Conservation (phyloP, 2,888 invertebrate genomes). For the Emmelina monodactyla region DNA sequence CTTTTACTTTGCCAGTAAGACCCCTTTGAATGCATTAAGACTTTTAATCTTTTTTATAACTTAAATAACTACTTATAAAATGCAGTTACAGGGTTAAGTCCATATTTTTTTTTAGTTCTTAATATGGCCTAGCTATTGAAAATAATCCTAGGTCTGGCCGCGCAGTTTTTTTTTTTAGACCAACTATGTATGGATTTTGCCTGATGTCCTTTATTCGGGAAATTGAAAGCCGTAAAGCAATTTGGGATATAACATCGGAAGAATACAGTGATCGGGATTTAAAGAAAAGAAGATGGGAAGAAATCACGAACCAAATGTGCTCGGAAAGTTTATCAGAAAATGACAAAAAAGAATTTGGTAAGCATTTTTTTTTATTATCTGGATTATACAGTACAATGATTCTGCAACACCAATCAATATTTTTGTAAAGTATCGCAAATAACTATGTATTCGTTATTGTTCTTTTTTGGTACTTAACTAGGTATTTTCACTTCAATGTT, state of each 20-base stretch:
- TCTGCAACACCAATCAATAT: conserved; percentile 16
- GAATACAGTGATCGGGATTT: conserved; percentile 19
- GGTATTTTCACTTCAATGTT: conserved; percentile 17
- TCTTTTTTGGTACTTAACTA: conserved; percentile 15
- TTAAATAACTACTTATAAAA: no score
- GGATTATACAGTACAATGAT: conserved; percentile 16
- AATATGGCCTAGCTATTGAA: no score
- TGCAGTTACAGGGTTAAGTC: no score
- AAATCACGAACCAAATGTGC: conserved; percentile 19
- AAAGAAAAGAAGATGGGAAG: conserved; percentile 20
- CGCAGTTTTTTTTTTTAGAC: no score
- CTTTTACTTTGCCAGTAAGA: no score
- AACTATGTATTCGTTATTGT: conserved; percentile 16
- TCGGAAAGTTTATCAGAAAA: conserved; percentile 17
- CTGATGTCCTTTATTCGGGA: conserved; percentile 20
- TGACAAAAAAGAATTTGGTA: conserved; percentile 19
- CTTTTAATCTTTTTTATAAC: no score
- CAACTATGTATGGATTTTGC: no score
- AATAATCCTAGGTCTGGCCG: no score
- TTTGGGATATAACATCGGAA: conserved; percentile 18
- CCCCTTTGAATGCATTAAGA: no score
- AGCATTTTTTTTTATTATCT: conserved; percentile 18
- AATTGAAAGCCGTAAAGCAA: conserved; percentile 18
- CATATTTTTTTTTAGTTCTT: no score
- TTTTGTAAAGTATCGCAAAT: conserved; percentile 17